Base-by-base conservation (phyloP, 1,140 invertebrate species). In the Metopolophium dirhodum region DNA sequence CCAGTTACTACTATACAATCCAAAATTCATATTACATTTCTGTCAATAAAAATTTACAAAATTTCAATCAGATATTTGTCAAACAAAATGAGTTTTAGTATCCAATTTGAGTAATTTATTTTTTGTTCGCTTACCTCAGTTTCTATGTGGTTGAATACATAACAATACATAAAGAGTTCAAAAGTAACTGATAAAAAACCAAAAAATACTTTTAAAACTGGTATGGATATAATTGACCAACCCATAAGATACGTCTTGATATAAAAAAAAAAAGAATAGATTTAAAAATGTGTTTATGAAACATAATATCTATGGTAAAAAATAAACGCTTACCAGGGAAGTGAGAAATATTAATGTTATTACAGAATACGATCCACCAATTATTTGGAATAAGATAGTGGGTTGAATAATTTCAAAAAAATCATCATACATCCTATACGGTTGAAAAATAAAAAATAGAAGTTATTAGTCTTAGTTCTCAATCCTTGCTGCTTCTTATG, bases 1-100 rank as follows among this genome's bases (percentile, higher is more conserved):
- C 90, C 90, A 91, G 47, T 91, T 91, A 35, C 90, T 47, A 77
- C 90, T 77, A 23, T 91, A 77, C 61, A 91, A 22, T 68, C 57
- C 90, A n/a, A 91, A 77, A 77, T 91, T 91, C 9, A 77, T 4
- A 0, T 14, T 7, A n/a, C 14, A 35, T 91, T 91, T 77, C 90
- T 91, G 11, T 2, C 8, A 54, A 54, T 23, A 89, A 22, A 49
- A 87, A 68, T 68, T 1, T 0, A 18, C 4, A 68, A 30, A 1
- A 61, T 61, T 30, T 61, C 7, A 47, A 87, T 49, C 2, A 47
- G 2, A 83, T 35, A 89, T 49, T 35, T 35, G 11, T 35, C 0
- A 54, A 23, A 89, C 0, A 54, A 54, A n/a, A 88, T 89, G 8
- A 23, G 1, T 8, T 8, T 7, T n/a, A 88, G 8, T n/a, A 87